Conservation (phyloP, 2,888 invertebrate genomes). For the Lepetodrilus schrolli region DNA sequence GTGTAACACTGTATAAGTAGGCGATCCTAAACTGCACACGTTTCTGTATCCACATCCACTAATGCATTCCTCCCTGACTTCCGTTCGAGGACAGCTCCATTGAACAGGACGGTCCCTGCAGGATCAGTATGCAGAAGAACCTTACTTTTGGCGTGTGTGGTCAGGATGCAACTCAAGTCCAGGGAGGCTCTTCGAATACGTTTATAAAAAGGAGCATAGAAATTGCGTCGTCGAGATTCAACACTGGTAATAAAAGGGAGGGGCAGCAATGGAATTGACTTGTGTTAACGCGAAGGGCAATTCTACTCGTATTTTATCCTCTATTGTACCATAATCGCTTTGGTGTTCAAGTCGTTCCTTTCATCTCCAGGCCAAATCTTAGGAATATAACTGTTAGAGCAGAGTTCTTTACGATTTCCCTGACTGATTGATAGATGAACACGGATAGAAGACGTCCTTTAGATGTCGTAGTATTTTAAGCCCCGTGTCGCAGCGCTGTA, state of each 20-base stretch:
- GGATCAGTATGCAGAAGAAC: no score
- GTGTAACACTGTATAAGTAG: no score
- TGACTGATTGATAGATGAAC: constrained; percentile 20
- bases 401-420: constrained; percentile 4
- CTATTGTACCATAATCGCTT: constrained; percentile 8
- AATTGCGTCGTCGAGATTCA: background rate
- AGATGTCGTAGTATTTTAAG: background rate
- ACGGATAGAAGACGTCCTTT: background rate
- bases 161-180: no score
- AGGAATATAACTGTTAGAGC: background rate
- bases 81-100: no score
- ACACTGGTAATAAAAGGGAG: constrained; percentile 3
- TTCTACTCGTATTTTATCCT: constrained; percentile 15
- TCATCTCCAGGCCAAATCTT: background rate
- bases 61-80: no score
- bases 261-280: no score
- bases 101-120: no score
- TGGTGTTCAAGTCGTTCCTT: background rate
- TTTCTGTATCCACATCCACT: no score
- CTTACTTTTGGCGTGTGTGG: no score
- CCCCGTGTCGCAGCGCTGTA: background rate
- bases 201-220: constrained; percentile 23
- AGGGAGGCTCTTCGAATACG: no score
- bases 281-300: background rate
- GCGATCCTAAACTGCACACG: no score